A percentile compares a stretch with the other conserved stretches of the same genome.
These are phyloP conservation scores for Pseudochromis fuscus DNA, from an alignment of 2,797 vertebrate species.

Conservation along the genomic window DNA sequence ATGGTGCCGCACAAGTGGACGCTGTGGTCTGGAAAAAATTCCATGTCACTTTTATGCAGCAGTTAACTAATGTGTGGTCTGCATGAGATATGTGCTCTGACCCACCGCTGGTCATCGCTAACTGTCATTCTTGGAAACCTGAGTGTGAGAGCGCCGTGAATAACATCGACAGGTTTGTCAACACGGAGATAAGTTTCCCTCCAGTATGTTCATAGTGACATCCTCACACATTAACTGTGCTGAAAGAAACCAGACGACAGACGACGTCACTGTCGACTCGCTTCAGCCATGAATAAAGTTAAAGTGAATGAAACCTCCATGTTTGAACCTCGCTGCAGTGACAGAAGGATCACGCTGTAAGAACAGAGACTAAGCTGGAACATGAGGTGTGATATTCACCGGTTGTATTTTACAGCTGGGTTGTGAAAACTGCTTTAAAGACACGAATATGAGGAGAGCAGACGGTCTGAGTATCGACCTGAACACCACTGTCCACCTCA, in stretches of 20 bases:
- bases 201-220: slow-evolving; percentile 43
- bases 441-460: slow-evolving; percentile 70
- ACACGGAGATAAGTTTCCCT: slow-evolving; percentile 37
- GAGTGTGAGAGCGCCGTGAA: slow-evolving; percentile 53
- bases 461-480: slow-evolving; percentile 70
- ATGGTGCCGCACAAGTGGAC: slow-evolving; percentile 71
- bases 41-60: slow-evolving; percentile 67
- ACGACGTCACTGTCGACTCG: slow-evolving; percentile 43
- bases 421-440: slow-evolving; percentile 67
- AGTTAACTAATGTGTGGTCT: slow-evolving; percentile 67
- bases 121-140: slow-evolving; percentile 51
- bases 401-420: slow-evolving; percentile 72
- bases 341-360: slow-evolving; percentile 53
- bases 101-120: slow-evolving; percentile 40
- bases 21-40: slow-evolving; percentile 69
- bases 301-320: slow-evolving; percentile 47
- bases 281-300: slow-evolving; percentile 49
- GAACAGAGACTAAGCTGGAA: slow-evolving; percentile 46
- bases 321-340: slow-evolving; percentile 35
- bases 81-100: slow-evolving; percentile 43
- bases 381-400: slow-evolving; percentile 69
- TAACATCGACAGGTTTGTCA: slow-evolving; percentile 68
- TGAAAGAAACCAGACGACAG: slow-evolving; percentile 39
- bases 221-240: slow-evolving; percentile 31
- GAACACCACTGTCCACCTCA: slow-evolving; percentile 69